Percentiles rank a stretch among this genome's conserved stretches.
These are phyloP conservation scores for Oscheius onirici DNA, from an alignment of 2,888 invertebrate genomes.

Conservation along the genomic window DNA sequence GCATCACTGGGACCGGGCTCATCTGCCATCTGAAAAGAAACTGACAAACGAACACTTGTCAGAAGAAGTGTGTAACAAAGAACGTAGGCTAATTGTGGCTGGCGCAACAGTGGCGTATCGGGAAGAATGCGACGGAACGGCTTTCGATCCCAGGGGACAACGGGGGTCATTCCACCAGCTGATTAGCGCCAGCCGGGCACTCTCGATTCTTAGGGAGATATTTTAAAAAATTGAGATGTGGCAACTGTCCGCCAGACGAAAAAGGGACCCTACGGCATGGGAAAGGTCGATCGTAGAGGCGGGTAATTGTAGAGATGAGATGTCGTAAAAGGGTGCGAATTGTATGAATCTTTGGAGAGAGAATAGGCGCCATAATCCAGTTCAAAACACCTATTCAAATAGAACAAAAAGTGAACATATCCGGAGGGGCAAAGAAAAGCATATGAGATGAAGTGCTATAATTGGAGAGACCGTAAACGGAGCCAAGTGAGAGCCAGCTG, in stretches of 20 bases:
- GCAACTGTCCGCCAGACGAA: constrained; percentile 28
- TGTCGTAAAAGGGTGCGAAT: constrained; percentile 9
- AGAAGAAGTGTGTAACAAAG: constrained; percentile 15
- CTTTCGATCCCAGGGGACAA: constrained; percentile 25
- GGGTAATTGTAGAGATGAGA: not conserved
- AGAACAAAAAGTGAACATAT: not conserved
- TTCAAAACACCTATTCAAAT: not conserved
- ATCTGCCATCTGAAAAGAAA: constrained; percentile 26
- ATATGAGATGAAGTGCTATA: not conserved
- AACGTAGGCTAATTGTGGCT: constrained; percentile 23
- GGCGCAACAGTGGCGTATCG: constrained; percentile 30
- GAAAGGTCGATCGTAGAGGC: constrained; percentile 12
- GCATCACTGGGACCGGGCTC: constrained; percentile 24
- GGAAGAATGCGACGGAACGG: constrained; percentile 32
- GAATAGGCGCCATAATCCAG: not conserved
- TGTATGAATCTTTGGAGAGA: not conserved
- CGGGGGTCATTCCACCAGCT: constrained; percentile 27
- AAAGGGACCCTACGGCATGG: constrained; percentile 3
- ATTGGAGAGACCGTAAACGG: constrained; percentile 22
- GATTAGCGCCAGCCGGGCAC: constrained; percentile 7
- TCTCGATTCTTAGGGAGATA: not conserved
- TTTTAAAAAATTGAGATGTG: not conserved
- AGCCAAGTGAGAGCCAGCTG: constrained; percentile 14
- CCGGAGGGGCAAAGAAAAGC: not conserved
- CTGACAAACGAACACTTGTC: constrained; percentile 20